A percentile compares a stretch with the other conserved stretches of the same genome.
Conservation (phyloP, 2,888 invertebrate species). For the Tipula confusa region DNA sequence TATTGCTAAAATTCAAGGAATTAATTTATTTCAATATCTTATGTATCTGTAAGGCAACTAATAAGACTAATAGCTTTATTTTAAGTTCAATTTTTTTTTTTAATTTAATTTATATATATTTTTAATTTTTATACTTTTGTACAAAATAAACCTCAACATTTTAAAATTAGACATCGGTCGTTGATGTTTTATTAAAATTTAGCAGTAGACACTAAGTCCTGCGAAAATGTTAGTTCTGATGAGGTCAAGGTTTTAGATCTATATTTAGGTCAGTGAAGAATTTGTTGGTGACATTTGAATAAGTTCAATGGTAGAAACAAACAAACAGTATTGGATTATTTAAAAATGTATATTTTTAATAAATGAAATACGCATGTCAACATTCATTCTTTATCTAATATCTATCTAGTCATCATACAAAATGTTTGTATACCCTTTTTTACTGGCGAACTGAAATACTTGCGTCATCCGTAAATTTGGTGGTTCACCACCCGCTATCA, state of each 20-base stretch:
- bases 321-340: too few species aligned
- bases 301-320: too few species aligned
- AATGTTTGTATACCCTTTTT: constrained; percentile 41
- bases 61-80: not conserved
- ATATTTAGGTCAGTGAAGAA: too few species aligned
- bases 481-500: constrained; percentile 43
- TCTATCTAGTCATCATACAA: not conserved
- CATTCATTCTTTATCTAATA: too few species aligned
- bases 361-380: too few species aligned
- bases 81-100: too few species aligned
- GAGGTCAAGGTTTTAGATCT: too few species aligned
- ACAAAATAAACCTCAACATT: not conserved
- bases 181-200: too few species aligned
- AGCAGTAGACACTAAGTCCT: too few species aligned
- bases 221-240: too few species aligned
- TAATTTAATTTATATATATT: not conserved
- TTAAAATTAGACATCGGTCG: not conserved
- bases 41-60: not conserved
- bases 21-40: not conserved
- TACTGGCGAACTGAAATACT: constrained; percentile 44
- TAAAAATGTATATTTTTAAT: too few species aligned
- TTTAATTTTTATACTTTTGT: not conserved
- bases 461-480: constrained; percentile 41
- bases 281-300: too few species aligned
- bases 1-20: not conserved